Evolutionary conservation across 2,797 vertebrate genomes (phyloP), one percentile per base, ranked within the genome.

Genomic region (Meda fulgida): DNA sequence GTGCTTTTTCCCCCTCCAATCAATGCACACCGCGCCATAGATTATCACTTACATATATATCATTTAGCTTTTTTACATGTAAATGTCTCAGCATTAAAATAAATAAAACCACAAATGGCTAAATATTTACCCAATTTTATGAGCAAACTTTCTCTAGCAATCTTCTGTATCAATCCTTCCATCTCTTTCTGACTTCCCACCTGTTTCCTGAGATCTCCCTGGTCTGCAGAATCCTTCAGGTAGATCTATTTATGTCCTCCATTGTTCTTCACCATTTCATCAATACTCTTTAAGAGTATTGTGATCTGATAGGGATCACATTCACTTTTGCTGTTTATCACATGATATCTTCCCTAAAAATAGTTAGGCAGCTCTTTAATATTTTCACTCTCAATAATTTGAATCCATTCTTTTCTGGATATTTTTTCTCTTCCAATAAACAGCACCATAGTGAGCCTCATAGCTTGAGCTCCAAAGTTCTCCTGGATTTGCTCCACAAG

Each of bases 301-400:
- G 8, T 21, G 46, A 87, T 55, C 70, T 87, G 86, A 21, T 7
- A 3, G 11, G 7, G 34, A 46, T 51, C 31, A n/a, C 21, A 16
- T 26, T 85, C 78, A n/a, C 19, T 58, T 36, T 58, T 85, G 46
- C 78, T 85, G 79, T 87, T 87, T 11, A 87, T 53, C 6, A 34
- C 72, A 21, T 26, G 26, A 29, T 23, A 76, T 58, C 81, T 48
- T 13, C 77, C 60, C 5, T 46, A 48, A 67, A 60, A 84, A n/a
- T 18, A 2, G 1, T 46, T 46, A 13, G 14, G 43, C 13, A 46
- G 43, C 43, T 4, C 43, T 46, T 46, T 46, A 46, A 46, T 46
- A 14, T 14, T 46, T 46, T 14, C 43, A 46, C 43, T 46, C 43
- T 46, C 43, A 14, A 14, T 46, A 4, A 46, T 46, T 46, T 46